Evolutionary conservation across 2,113 vertebrate species (phyloP).

Genomic region (Ciconia maguari): DNA sequence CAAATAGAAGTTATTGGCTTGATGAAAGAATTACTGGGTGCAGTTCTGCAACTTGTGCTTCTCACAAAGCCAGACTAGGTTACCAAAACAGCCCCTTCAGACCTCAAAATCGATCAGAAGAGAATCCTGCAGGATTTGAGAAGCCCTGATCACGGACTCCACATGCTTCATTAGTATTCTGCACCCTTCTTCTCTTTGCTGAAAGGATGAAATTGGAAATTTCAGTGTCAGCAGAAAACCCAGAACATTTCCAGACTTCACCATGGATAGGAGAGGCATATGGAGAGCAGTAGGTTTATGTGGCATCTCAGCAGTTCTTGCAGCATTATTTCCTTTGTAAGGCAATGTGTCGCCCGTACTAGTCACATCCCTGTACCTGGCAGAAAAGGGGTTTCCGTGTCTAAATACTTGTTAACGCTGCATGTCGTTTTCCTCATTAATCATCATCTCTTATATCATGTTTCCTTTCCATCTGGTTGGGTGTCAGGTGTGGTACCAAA

Average conservation of each 20-base stretch:
- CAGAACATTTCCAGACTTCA: not conserved
- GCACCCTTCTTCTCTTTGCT: not conserved
- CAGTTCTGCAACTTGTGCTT: not conserved
- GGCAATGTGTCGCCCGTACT: not conserved
- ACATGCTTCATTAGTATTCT: not conserved
- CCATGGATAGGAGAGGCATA: not conserved
- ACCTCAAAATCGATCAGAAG: not conserved
- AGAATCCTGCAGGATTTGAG: not conserved
- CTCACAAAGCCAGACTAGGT: not conserved
- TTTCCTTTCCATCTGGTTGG: constrained; percentile 27
- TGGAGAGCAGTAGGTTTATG: not conserved
- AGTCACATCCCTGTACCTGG: not conserved
- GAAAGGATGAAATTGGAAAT: not conserved
- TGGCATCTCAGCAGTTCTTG: not conserved
- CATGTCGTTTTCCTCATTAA: not conserved
- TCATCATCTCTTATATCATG: not conserved
- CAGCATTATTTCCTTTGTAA: not conserved
- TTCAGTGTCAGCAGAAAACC: not conserved
- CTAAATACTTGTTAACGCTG: not conserved
- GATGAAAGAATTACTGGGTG: not conserved
- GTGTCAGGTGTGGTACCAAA: constrained; percentile 27
- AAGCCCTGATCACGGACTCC: not conserved
- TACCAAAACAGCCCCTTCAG: not conserved
- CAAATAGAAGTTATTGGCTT: not conserved
- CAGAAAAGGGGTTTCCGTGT: not conserved